Evolutionary conservation across 2,113 vertebrate species (phyloP).

Genomic region (Muntiacus muntjak): DNA sequence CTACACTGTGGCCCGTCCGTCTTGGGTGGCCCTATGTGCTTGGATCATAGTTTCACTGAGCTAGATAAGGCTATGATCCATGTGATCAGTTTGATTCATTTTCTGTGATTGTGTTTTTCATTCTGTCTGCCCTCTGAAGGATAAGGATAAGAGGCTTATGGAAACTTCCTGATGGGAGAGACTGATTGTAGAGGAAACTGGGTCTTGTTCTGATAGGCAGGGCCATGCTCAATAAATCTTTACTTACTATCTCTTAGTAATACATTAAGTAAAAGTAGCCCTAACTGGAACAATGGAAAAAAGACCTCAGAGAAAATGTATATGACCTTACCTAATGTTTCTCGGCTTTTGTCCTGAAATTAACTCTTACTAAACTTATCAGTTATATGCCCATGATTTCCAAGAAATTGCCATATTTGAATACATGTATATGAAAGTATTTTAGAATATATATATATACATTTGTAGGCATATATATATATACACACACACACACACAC

Average conservation of each 20-base stretch:
- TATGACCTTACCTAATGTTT: not conserved
- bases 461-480: not conserved
- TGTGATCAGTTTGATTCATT: not conserved
- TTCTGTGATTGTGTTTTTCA: not conserved
- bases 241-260: not conserved
- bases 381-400: not conserved
- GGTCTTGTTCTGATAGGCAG: not conserved
- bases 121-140: not conserved
- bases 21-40: not conserved
- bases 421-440: not conserved
- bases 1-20: accelerated
- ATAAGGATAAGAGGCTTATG: not conserved
- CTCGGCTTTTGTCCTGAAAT: not conserved
- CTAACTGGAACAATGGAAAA: not conserved
- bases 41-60: not conserved
- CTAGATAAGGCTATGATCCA: not conserved
- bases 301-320: not conserved
- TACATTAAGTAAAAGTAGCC: not conserved
- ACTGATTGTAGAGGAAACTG: not conserved
- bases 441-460: not conserved
- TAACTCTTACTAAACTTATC: not conserved
- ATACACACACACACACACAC: no score
- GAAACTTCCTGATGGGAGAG: not conserved
- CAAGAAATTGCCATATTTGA: not conserved
- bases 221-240: not conserved